Evolutionary conservation across 1,140 invertebrate genomes (phyloP), one percentile per base, ranked within the genome.

Genomic region (Lordiphosa clarofinis): DNA sequence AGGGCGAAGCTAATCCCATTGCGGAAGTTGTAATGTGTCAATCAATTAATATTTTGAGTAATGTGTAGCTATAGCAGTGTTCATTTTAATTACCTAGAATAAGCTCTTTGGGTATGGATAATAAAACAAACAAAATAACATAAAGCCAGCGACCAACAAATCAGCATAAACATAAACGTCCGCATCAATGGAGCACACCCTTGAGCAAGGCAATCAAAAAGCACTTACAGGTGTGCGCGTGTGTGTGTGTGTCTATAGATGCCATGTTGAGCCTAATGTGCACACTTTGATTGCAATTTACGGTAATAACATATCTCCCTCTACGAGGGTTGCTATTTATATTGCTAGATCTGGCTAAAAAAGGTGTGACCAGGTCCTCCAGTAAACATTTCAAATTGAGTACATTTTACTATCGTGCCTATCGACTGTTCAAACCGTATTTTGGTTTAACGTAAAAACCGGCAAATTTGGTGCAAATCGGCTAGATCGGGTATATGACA

Each of bases 181-280:
- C 19, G 49, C 39, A 21, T 43, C 24, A 19, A 21, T 35, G 15
- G 4, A 19, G 58, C 68, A 73, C 68, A 73, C 68, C 76, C 76
- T 76, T 84, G 73, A 73, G 60, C 52, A 42, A 31, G 48, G 67
- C 42, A 82, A 86, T 86, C 58, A 61, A 69, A 73, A 84, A 59
- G 47, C 54, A 60, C 68, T 72, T 55, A 71, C 37, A 11, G 19
- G 8, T 60, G 33, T 31, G 24, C 52, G 47, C 11, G 15, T 37
- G 24, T 46, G 35, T 11, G 38, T 33, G 36, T 10, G 13, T 38
- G 13, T 52, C 61, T 38, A 19, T 55, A 58, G 43, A 46, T 54
- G 28, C 2, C n/a, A 12, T 19, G 10, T 50, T 44, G 24, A n/a
- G 24, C 31, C 9, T 46, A 10, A 15, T 38, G 13, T 19, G 8